A percentile compares a stretch with the other conserved stretches of the same genome.
phyloP scores from a whole-genome alignment of 1,140 invertebrate genomes.

The Microplitis mediator region DNA sequence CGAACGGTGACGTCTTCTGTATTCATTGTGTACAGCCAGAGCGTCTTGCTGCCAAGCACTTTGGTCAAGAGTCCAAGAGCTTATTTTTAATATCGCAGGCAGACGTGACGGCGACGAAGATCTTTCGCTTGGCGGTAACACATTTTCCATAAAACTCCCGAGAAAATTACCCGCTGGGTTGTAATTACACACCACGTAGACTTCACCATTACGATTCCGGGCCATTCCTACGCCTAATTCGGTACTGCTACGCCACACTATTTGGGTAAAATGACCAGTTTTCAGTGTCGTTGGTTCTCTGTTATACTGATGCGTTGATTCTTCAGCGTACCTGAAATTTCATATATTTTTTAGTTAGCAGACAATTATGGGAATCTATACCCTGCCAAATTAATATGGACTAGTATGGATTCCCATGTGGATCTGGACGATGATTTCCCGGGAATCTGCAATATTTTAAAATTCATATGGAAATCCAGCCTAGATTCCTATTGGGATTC shows the following conservation, averaged over 20 bases:
- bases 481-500: too few relatives aligned
- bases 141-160: slow-evolving; percentile 78
- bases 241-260: slow-evolving; percentile 79
- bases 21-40: slow-evolving; percentile 79
- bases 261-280: slow-evolving; percentile 75
- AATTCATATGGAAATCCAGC: too few relatives aligned
- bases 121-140: slow-evolving; percentile 64
- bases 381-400: too few relatives aligned
- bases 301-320: slow-evolving; percentile 64
- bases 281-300: slow-evolving; percentile 71
- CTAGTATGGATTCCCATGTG: too few relatives aligned
- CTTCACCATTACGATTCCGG: slow-evolving; percentile 71
- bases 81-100: slow-evolving; percentile 33
- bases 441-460: too few relatives aligned
- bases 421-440: too few relatives aligned
- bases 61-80: slow-evolving; percentile 43
- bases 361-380: too few relatives aligned
- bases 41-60: slow-evolving; percentile 67
- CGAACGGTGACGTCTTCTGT: slow-evolving; percentile 75
- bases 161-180: slow-evolving; percentile 85
- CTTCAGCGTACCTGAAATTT: slow-evolving; percentile 52
- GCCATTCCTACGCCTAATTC: slow-evolving; percentile 81
- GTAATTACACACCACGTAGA: slow-evolving; percentile 86
- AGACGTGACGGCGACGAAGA: slow-evolving; percentile 53
- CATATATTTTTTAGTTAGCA: too few relatives aligned